phyloP scores from a whole-genome alignment of 2,888 invertebrate species.

The Tanaodytes sp. region DNA sequence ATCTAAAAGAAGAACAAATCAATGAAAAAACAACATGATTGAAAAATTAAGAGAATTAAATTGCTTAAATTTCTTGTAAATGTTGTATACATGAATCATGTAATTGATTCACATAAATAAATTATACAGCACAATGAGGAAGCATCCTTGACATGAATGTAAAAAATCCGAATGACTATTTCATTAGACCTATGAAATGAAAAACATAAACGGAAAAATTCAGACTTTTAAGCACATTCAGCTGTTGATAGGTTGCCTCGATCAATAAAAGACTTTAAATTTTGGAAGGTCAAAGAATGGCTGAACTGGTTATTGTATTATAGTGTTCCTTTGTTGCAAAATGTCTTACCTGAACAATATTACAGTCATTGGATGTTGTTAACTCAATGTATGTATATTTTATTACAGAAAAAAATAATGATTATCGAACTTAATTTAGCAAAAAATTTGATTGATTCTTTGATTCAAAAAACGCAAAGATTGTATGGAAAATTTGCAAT shows the following conservation, averaged over 20 bases:
- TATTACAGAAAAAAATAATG: constrained; percentile 12
- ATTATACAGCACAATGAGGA: no score
- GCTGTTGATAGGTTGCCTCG: constrained; percentile 15
- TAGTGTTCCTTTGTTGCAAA: background rate
- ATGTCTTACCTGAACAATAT: constrained; percentile 5
- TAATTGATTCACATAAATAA: no score
- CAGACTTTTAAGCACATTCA: constrained; percentile 12
- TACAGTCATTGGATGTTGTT: constrained; percentile 14
- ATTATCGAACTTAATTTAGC: no score
- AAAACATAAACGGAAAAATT: no score
- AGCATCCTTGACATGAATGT: no score
- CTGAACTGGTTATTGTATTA: constrained; percentile 20
- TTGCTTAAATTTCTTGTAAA: no score
- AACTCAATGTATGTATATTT: constrained; percentile 13
- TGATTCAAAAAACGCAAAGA: background rate
- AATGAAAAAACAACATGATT: no score
- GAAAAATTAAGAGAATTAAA: no score
- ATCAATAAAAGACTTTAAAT: background rate
- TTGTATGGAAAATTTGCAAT: background rate
- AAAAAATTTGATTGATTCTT: background rate
- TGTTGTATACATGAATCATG: no score
- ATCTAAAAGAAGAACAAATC: no score
- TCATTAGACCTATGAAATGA: no score
- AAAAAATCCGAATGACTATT: no score
- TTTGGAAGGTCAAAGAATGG: constrained; percentile 23